These are phyloP conservation scores for Quadriops clusia DNA, from an alignment of 2,888 invertebrate genomes.

Conservation along the genomic window DNA sequence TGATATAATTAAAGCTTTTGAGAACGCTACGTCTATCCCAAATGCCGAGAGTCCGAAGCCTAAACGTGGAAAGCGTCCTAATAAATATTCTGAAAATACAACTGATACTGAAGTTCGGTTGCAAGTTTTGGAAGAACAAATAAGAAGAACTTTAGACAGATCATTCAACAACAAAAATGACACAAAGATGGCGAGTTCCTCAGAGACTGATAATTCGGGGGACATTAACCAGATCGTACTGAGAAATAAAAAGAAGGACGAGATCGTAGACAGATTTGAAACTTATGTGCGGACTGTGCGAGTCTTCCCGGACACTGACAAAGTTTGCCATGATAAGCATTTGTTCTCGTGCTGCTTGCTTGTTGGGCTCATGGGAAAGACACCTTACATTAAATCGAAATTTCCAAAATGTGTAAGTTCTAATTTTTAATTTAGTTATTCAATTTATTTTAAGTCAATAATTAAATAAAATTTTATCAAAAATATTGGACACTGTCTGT, in stretches of 20 bases:
- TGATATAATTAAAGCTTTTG: too few relatives aligned
- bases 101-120: too few relatives aligned
- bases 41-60: too few relatives aligned
- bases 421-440: constrained; percentile 6
- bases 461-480: constrained; percentile 2
- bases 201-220: constrained; percentile 1
- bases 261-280: constrained; percentile 28
- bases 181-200: neutral
- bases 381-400: constrained; percentile 59
- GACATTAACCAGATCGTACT: too few relatives aligned
- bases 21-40: too few relatives aligned
- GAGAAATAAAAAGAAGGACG: constrained; percentile 15
- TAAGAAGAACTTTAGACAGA: too few relatives aligned
- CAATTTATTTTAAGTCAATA: constrained; percentile 1
- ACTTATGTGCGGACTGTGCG: constrained; percentile 41
- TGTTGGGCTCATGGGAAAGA: constrained; percentile 52
- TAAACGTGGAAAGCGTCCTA: too few relatives aligned
- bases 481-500: neutral
- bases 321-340: constrained; percentile 28
- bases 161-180: too few relatives aligned
- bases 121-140: too few relatives aligned
- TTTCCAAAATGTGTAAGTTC: constrained; percentile 53
- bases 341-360: constrained; percentile 58
- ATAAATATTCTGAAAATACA: too few relatives aligned
- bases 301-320: constrained; percentile 46